Base-by-base conservation (phyloP, 30 jellyfish, hydroid and myxozoan genomes). In the Cassiopea andromeda region DNA sequence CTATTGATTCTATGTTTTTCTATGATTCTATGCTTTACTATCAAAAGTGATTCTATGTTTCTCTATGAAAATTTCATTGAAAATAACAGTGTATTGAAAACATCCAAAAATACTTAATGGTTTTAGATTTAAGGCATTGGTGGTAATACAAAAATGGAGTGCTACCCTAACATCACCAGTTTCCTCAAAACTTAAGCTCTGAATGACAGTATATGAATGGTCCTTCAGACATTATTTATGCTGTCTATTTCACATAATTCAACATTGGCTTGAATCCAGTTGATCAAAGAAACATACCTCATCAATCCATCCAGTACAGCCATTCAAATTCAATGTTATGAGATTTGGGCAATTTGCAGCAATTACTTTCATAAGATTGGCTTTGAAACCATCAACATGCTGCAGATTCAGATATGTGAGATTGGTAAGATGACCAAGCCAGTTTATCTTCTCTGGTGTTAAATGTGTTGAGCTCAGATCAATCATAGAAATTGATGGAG, bases 231-330 rank as follows among this genome's bases (percentile, higher is more conserved):
- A n/a, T n/a, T n/a, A n/a, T n/a, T n/a, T n/a, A n/a, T n/a, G n/a
- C n/a, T n/a, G n/a, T n/a, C 6, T 2, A 66, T 66, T 13, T 66
- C 75, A 5, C 75, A 13, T 2, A 66, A 66, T 2, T 66, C 75
- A 48, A 73, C 38, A 47, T 7, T 14, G 46, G 47, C n/a, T n/a
- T n/a, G 44, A 46, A 46, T 46, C 4, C 2, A 58, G 75, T 66
- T 2, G 7, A 19, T 3, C 2, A 2, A 7, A 66, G 15, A 48
- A 75, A 59, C 92, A 1, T 81, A 95, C 99, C 98, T 91, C 93
- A 60, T 96, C 98, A 72, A 96, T 81, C 99, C 99, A 96, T 43
- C 89, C 99, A 17, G 90, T 96, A 73, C 98, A 91, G 75, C 80
- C 57, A 68, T 82, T 72, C 92, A 96, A 79, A 67, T 96, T 96